Base-by-base conservation (phyloP, 1,140 invertebrate species). In the Heliconius hermathena region DNA sequence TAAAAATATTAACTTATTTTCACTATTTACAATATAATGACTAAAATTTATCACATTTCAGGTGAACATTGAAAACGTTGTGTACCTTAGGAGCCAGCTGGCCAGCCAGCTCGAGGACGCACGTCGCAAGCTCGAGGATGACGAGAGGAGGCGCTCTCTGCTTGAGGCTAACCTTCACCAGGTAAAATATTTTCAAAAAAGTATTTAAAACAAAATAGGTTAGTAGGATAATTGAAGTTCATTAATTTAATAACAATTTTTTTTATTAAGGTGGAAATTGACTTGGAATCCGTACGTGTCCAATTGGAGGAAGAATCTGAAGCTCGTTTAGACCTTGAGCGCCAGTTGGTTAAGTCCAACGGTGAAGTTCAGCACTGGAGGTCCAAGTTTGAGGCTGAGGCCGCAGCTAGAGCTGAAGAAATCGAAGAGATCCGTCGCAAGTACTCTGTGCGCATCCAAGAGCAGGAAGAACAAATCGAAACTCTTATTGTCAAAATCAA, bases 301-400 rank as follows among this genome's bases (percentile, higher is more conserved):
- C 98, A 99, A 95, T 95, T 99, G 85, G 98, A 99, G 94, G 98
- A 99, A 95, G 98, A 99, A 95, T 98, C 98, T 73, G 98, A 99
- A 93, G 98, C 98, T 82, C 97, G 98, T 89, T 95, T 99, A 90
- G 98, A 99, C 94, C 96, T 99, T 83, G 98, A 99, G 95, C 96
- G 98, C 87, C 98, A 99, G 95, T 95, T 99, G 88, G 97, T 98
- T 85, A 98, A 98, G 93, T 96, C 97, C 88, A 99, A 97, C 93
- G 98, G 98, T 82, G 98, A 99, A 90, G 97, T 97, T 81, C 95
- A 96, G 87, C 96, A 98, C 84, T 99, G 97, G 97, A 97, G 97
- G 92, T 97, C 96, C 90, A 99, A 99, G 95, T 99, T 97, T 93
- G 98, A 99, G 93, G 96, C 98, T 81, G 98, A 99, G 95, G 97